Base-by-base conservation (phyloP, 2,888 invertebrate species). In the Thereva nobilitata region DNA sequence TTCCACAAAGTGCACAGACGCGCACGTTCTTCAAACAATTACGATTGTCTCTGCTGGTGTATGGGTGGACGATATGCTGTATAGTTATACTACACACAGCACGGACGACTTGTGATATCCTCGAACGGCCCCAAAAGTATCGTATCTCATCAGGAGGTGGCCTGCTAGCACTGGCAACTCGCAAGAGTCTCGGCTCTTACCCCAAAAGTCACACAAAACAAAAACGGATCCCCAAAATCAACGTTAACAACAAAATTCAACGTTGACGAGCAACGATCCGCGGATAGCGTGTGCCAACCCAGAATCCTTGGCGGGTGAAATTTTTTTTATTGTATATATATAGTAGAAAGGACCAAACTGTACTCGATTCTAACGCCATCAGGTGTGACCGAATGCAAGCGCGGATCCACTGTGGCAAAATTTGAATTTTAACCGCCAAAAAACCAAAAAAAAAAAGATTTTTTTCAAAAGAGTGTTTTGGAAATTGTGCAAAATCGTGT, bases 51-150 rank as follows among this genome's bases (percentile, higher is more conserved):
- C 5, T 44, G 10, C 12, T 38, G 4, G 40, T 61, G 35, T 42
- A 8, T 41, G 41, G 40, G 8, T 63, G 52, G 52, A 10, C 44
- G 40, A 23, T 7, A 23, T 42, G 49, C 61, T 49, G 50, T 64
- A 53, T 53, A 44, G 42, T 23, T 23, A 23, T 2, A 7, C 10
- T 44, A 44, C 37, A 55, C 10, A 34, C 49, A 12, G 40, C 12
- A 37, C 47, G 54, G 40, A 54, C 54, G 47, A 64, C 57, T 66
- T 66, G 42, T 66, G 57, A 66, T 57, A 66, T 66, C 52, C 57
- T 66, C 66, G 52, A 66, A 67, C 53, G 49, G 63, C 55, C 61
- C 67, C 63, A 67, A 67, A 67, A 67, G 53, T 54, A 53, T 63
- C 61, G 61, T 53, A 66, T 61, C 61, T 67, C 61, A 67, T 67